Conservation (phyloP, 2,113 vertebrate species). For the Oophaga pumilio region DNA sequence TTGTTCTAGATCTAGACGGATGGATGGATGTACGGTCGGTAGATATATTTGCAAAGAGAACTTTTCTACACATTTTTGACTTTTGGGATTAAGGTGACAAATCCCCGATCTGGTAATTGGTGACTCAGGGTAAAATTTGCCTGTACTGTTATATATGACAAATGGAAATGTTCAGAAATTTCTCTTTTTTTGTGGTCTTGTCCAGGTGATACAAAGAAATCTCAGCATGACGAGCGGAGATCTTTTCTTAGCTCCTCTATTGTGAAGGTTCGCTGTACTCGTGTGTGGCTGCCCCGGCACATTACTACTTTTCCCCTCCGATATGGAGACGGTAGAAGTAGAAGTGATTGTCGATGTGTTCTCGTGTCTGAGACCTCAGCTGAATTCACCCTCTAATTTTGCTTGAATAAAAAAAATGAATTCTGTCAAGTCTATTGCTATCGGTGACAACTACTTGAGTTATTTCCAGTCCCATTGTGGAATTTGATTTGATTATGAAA, state of each 20-base stretch:
- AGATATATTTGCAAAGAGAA: not conserved
- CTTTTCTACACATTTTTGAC: not conserved
- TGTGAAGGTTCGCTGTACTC: not conserved
- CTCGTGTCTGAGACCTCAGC: slow-evolving; percentile 1
- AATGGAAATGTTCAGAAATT: not conserved
- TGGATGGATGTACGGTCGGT: not conserved
- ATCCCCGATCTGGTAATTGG: not conserved
- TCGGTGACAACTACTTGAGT: not conserved
- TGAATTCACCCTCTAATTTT: slow-evolving; percentile 17
- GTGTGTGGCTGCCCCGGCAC: not conserved
- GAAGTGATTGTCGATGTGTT: slow-evolving; percentile 2
- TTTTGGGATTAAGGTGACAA: not conserved
- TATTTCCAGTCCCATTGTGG: slow-evolving; percentile 32
- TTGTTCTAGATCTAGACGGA: too few relatives aligned
- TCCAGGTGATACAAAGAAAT: slow-evolving; percentile 14
- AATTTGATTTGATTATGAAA: slow-evolving; percentile 35
- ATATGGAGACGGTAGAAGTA: not conserved
- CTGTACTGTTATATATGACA: not conserved
- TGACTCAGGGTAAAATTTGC: not conserved
- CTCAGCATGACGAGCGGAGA: not conserved
- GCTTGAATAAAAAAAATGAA: slow-evolving; percentile 18
- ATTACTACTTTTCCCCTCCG: not conserved
- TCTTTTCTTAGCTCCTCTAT: not conserved
- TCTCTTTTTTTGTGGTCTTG: not conserved
- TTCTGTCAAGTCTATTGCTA: slow-evolving; percentile 11